phyloP scores from a whole-genome alignment of 1,140 invertebrate genomes.

The Aethina tumida region DNA sequence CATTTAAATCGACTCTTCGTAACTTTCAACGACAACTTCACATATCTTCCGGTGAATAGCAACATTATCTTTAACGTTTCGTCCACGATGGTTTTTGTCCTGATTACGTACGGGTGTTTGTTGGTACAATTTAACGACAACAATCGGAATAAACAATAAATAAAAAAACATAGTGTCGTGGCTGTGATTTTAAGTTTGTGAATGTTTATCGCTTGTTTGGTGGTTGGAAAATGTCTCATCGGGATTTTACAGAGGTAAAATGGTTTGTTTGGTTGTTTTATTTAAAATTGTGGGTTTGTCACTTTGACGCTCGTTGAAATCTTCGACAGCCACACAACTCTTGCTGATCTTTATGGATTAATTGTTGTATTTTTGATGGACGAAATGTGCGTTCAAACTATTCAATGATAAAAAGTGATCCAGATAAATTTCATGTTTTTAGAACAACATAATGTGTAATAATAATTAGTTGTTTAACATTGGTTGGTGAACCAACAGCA shows the following conservation, averaged over 20 bases:
- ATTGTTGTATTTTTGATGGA: background rate
- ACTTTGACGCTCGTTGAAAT: constrained; percentile 4
- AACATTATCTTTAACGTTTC: constrained; percentile 5
- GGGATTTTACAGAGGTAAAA: constrained; percentile 34
- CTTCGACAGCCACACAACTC: background rate
- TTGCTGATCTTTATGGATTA: background rate
- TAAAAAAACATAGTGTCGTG: too few species aligned
- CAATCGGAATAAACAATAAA: constrained; percentile 1
- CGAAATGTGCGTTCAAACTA: background rate
- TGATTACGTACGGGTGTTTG: constrained; percentile 1
- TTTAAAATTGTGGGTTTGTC: constrained; percentile 1
- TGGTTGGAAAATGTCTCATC: constrained; percentile 29
- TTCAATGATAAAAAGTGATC: background rate
- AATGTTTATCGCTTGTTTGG: constrained; percentile 7
- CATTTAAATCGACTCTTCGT: constrained; percentile 1
- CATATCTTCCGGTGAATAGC: constrained; percentile 4
- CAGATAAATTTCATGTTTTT: constrained; percentile 6
- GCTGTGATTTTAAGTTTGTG: constrained; percentile 6
- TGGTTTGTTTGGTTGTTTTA: constrained; percentile 5
- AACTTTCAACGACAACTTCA: constrained; percentile 2
- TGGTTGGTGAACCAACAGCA: too few species aligned
- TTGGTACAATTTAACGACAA: background rate
- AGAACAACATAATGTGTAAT: too few species aligned
- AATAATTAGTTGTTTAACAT: too few species aligned
- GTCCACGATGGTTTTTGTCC: constrained; percentile 3